Evolutionary conservation across 1,140 invertebrate genomes (phyloP), one percentile per base, ranked within the genome.

Genomic region (Micrasema minimum): DNA sequence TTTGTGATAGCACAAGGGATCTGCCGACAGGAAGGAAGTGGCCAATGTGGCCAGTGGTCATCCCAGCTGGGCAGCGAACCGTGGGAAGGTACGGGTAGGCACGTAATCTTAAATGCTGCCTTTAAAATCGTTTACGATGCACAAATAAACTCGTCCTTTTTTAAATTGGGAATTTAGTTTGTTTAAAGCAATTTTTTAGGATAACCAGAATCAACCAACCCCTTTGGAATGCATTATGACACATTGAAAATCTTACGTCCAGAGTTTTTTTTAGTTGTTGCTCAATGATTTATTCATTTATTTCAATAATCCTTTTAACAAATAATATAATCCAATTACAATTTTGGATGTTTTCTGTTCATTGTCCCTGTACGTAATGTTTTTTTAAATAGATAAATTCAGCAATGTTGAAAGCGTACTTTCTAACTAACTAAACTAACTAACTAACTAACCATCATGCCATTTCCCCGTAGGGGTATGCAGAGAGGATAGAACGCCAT

Each of bases 21-120:
- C 50, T 53, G 26, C 50, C 50, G 55, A 22, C 55, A 12, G 35
- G 31, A 38, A 38, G 35, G 18, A 59, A 22, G 55, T 20, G 55
- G 55, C 38, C 26, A 41, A 12, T 31, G 26, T 31, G 18, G 35
- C 16, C 18, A 31, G 11, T n/a, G n/a, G n/a, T 55, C 22, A 37
- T 18, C 51, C 51, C 55, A 38, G 35, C 16, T 41, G 55, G 11
- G 22, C 35, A 16, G 18, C 37, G 20, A 14, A 41, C 38, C 35
- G 35, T 59, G 55, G 55, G 55, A 59, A 22, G n/a, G 18, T 22
- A 20, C 20, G n/a, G 43, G n/a, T 16, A 14, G 18, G 43, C 43
- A 45, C 43, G 43, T 45, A 45, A 0, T 45, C n/a, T n/a, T n/a
- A n/a, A n/a, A n/a, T 9, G 43, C 43, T 14, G n/a, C 18, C n/a